Conservation (phyloP, 2,797 vertebrate species). For the Sarcophilus harrisii region DNA sequence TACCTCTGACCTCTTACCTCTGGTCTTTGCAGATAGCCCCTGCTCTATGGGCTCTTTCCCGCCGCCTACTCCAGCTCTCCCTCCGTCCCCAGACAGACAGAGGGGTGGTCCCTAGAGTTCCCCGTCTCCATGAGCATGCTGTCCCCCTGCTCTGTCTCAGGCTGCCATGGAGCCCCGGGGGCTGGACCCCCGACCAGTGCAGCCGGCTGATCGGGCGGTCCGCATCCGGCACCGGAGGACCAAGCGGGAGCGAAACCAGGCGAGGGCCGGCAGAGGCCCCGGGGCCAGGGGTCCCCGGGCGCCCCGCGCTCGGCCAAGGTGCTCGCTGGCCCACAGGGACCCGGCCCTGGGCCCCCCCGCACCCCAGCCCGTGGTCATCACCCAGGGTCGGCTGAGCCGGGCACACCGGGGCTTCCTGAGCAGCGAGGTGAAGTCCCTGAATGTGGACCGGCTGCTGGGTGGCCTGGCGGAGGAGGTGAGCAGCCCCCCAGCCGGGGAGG, state of each 20-base stretch:
- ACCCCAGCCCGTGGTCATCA: constrained; percentile 86
- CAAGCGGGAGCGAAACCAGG: constrained; percentile 74
- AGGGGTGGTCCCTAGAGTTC: not conserved
- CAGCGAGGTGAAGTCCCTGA: constrained; percentile 91
- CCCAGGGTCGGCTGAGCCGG: constrained; percentile 89
- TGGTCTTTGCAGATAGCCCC: not conserved
- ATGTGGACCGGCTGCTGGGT: constrained; percentile 90
- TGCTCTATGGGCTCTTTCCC: not conserved
- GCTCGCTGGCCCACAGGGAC: constrained; percentile 72
- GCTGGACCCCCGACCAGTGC: constrained; percentile 73
- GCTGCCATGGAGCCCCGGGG: constrained; percentile 71
- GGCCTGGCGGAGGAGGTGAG: constrained; percentile 21
- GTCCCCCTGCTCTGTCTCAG: constrained; percentile 47
- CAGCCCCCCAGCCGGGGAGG: not conserved
- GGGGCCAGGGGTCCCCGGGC: constrained; percentile 40
- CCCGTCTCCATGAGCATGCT: constrained; percentile 12
- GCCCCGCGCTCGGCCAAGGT: not conserved
- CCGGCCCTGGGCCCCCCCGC: constrained; percentile 28
- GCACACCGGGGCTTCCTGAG: constrained; percentile 91
- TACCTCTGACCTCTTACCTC: not conserved
- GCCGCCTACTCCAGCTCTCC: not conserved
- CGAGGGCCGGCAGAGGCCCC: constrained; percentile 47
- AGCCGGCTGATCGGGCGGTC: constrained; percentile 64
- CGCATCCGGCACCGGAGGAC: constrained; percentile 75
- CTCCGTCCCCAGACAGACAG: not conserved